Percentiles rank a stretch among this genome's conserved stretches.
Evolutionary conservation across 2,797 vertebrate genomes (phyloP).

Genomic region (Lepus oiostolus): DNA sequence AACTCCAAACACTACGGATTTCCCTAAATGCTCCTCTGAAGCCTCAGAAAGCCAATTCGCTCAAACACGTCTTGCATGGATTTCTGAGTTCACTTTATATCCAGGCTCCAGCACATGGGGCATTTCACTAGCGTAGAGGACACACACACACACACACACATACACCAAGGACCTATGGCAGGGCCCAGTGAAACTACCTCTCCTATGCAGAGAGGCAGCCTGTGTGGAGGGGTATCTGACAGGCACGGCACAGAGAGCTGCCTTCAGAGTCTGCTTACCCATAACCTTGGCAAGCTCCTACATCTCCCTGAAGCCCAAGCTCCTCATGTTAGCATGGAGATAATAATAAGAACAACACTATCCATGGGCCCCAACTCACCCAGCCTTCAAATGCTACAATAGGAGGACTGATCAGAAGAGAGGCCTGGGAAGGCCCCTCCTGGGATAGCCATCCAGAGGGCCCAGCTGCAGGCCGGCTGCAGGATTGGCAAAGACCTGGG

Average conservation of each 20-base stretch:
- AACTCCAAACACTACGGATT: slow-evolving; percentile 3
- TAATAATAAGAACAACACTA: neutral
- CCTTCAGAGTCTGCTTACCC: neutral
- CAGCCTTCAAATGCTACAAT: neutral
- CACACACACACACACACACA: neutral
- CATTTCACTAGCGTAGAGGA: neutral
- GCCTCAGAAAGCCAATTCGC: slow-evolving; percentile 48
- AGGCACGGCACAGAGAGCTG: neutral
- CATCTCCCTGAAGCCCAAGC: neutral
- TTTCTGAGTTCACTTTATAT: slow-evolving; percentile 27
- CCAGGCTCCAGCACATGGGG: neutral
- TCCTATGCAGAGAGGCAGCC: neutral
- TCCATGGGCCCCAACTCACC: neutral
- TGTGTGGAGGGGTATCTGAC: neutral
- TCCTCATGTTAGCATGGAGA: neutral
- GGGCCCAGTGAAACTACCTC: neutral
- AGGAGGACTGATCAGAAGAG: neutral
- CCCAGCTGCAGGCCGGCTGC: neutral
- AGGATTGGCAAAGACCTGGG: neutral
- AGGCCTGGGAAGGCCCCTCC: neutral
- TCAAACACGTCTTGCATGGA: neutral
- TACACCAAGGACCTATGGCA: neutral
- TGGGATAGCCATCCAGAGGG: neutral
- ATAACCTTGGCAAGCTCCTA: neutral
- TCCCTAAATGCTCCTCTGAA: slow-evolving; percentile 56